These are phyloP conservation scores for Geococcyx californianus DNA, from an alignment of 2,113 vertebrate species.

Conservation along the genomic window DNA sequence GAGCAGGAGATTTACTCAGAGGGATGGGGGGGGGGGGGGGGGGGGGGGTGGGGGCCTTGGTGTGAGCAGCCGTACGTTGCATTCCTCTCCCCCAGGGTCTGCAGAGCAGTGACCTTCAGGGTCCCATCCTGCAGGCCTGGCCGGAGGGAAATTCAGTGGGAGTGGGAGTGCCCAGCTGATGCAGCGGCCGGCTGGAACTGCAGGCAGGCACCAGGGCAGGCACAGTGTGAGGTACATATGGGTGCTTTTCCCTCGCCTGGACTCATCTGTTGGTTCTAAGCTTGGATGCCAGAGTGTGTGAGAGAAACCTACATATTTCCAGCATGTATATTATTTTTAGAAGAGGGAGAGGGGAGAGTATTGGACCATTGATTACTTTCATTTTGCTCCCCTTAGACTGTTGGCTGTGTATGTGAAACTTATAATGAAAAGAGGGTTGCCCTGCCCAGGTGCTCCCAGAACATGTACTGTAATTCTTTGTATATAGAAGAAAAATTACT, in stretches of 20 bases:
- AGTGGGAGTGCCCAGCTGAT: neutral
- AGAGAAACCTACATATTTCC: conserved; percentile 59
- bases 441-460: conserved; percentile 80
- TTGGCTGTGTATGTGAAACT: conserved; percentile 81
- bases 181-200: neutral
- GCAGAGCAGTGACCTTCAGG: neutral
- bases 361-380: conserved; percentile 74
- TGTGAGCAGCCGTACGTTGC: neutral
- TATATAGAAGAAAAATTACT: conserved; percentile 88
- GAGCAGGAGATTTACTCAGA: neutral
- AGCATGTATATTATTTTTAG: conserved; percentile 76
- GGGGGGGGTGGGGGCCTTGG: neutral
- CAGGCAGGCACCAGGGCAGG: neutral
- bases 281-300: conserved; percentile 43
- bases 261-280: neutral
- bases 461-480: conserved; percentile 92
- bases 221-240: neutral
- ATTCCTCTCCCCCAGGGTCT: neutral
- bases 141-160: neutral
- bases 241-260: neutral
- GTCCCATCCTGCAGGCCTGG: neutral
- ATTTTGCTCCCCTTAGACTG: conserved; percentile 73
- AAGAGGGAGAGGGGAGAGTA: conserved; percentile 61
- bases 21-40: accelerated
- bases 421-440: conserved; percentile 74